phyloP scores from a whole-genome alignment of 2,113 vertebrate genomes.

The Austrofundulus limnaeus region DNA sequence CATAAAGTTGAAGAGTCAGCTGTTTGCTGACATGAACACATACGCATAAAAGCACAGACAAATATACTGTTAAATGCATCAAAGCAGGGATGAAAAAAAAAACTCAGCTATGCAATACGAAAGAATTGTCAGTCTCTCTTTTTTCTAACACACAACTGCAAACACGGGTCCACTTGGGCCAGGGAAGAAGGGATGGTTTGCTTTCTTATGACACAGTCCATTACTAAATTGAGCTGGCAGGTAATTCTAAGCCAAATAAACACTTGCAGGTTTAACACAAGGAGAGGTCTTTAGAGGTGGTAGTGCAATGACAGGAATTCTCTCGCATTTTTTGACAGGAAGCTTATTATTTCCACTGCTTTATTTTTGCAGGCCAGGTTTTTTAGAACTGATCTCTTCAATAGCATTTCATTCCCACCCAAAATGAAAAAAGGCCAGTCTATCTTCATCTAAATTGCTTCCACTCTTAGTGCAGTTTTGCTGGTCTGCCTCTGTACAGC shows the following conservation, averaged over 20 bases:
- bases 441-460: conserved; percentile 30
- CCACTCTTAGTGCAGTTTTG: conserved; percentile 16
- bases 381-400: conserved; percentile 46
- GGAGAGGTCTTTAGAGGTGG: conserved; percentile 65
- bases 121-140: background rate
- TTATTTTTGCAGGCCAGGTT: conserved; percentile 70
- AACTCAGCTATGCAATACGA: conserved; percentile 8
- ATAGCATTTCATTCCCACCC: conserved; percentile 47
- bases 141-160: conserved; percentile 37
- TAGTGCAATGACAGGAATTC: conserved; percentile 66
- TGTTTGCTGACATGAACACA: conserved; percentile 18
- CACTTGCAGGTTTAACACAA: conserved; percentile 72
- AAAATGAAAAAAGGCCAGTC: conserved; percentile 26
- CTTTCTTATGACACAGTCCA: conserved; percentile 90
- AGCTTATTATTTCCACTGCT: conserved; percentile 74
- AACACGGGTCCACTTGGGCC: conserved; percentile 41
- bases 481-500: conserved; percentile 11
- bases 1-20: conserved; percentile 76
- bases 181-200: conserved; percentile 84
- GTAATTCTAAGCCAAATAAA: conserved; percentile 91
- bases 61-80: background rate
- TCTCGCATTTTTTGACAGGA: conserved; percentile 74
- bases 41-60: background rate
- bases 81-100: conserved; percentile 11
- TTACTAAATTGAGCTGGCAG: conserved; percentile 83